These are phyloP conservation scores for Oxyteleia sp. DNA, from an alignment of 2,888 invertebrate genomes.

Conservation along the genomic window DNA sequence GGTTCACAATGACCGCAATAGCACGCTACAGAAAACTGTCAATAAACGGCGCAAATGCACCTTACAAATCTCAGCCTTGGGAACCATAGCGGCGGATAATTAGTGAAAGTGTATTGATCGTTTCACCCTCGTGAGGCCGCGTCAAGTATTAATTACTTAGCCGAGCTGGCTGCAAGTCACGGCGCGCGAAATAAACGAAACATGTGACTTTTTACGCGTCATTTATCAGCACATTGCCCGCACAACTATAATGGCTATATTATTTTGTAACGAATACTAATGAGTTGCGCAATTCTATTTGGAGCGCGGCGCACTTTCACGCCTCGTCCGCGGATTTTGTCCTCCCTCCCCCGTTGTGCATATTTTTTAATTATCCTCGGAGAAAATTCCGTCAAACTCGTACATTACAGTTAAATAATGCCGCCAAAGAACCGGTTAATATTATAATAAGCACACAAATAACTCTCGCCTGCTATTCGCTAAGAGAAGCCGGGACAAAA, in stretches of 20 bases:
- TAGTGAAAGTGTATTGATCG: conserved; percentile 57
- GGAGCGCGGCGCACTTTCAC: conserved; percentile 43
- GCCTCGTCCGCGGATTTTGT: conserved; percentile 12
- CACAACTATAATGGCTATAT: conserved; percentile 55
- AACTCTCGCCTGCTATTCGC: conserved; percentile 37
- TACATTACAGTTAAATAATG: conserved; percentile 43
- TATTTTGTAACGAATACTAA: conserved; percentile 59
- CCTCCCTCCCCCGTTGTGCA: background rate
- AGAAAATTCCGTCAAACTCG: conserved; percentile 45
- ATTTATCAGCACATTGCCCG: conserved; percentile 45
- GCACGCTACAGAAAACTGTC: conserved; percentile 10
- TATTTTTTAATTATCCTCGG: conserved; percentile 54
- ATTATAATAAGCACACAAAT: conserved; percentile 66
- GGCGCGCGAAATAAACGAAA: conserved; percentile 24
- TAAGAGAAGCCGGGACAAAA: conserved; percentile 48
- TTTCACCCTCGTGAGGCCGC: conserved; percentile 1
- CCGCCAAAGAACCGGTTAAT: conserved; percentile 69
- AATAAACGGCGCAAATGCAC: conserved; percentile 24
- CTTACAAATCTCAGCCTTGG: conserved; percentile 32
- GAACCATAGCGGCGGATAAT: conserved; percentile 45
- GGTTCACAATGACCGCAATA: conserved; percentile 22
- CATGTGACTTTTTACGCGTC: conserved; percentile 55
- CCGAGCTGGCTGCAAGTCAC: conserved; percentile 6
- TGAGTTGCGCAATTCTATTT: conserved; percentile 53
- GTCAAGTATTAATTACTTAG: conserved; percentile 53